Evolutionary conservation across 2,113 vertebrate genomes (phyloP).

Genomic region (Xyrauchen texanus): DNA sequence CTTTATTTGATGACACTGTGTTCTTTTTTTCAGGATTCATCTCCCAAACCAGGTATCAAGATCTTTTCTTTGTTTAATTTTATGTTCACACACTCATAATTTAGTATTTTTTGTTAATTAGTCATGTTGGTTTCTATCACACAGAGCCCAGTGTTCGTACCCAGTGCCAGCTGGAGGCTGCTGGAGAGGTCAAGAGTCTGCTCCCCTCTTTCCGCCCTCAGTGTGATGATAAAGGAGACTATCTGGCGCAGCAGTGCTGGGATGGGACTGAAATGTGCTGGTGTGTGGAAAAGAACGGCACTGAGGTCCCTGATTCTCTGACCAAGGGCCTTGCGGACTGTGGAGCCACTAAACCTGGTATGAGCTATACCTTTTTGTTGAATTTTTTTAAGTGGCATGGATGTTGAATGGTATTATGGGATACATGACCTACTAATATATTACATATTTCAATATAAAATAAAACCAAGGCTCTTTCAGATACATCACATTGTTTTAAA

Average conservation of each 20-base stretch:
- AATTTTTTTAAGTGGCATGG: too few species aligned
- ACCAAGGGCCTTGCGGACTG: constrained; percentile 29
- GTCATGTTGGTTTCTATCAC: neutral
- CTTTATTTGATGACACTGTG: too few species aligned
- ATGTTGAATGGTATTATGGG: too few species aligned
- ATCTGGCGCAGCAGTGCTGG: constrained; percentile 84
- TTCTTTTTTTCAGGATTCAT: constrained; percentile 30
- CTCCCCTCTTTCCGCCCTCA: constrained; percentile 77
- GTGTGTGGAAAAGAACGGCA: constrained; percentile 86
- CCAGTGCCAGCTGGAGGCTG: constrained; percentile 81
- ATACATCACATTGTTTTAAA: too few species aligned
- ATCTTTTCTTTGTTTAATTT: neutral
- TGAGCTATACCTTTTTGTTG: too few species aligned
- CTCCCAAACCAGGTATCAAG: constrained; percentile 38
- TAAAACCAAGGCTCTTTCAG: too few species aligned
- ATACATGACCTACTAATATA: too few species aligned
- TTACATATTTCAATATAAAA: too few species aligned
- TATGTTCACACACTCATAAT: too few species aligned
- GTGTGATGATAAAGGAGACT: constrained; percentile 85
- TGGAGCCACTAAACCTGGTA: neutral
- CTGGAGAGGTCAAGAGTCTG: neutral
- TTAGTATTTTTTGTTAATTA: neutral
- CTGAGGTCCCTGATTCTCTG: constrained; percentile 70
- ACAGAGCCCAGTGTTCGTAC: constrained; percentile 68
- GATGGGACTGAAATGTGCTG: constrained; percentile 82